Evolutionary conservation across 1,140 invertebrate species (phyloP), one percentile per base, ranked within the genome.

Genomic region (Micrasema minimum): DNA sequence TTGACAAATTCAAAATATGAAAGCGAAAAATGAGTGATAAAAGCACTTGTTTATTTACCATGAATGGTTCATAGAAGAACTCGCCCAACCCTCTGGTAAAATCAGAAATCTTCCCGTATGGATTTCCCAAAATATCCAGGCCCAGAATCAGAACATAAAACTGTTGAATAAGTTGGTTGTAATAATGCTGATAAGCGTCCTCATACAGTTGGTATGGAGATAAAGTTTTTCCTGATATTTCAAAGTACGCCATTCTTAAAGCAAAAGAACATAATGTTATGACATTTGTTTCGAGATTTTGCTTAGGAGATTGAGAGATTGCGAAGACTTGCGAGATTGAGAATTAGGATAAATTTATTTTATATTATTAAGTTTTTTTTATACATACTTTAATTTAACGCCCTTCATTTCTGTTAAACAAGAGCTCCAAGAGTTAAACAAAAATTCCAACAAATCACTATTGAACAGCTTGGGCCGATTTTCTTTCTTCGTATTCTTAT

Each of bases 111-210:
- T 91, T 82, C 57, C 92, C 91, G 79, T 93, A 95, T 2, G 95
- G 94, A 86, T 97, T 97, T 11, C 95, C 95, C 41, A 97, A 88
- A 1, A 97, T 93, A 78, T 96, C 95, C 20, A 96, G 83, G 0
- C 94, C 95, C 10, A 96, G 82, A 0, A 97, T 90, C 22, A 96
- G 83, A 4, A 96, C 93, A 78, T 97, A 95, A 79, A 96, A 90
- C 82, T 97, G 95, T 79, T 96, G 95, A 55, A 96, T 87, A 57
- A 93, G 87, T 82, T 96, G 89, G 14, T 88, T 86, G 62, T 86
- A 86, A 78, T 94, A 96, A 81, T 94, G 92, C 10, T 86, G 83
- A 20, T 86, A 88, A 41, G 92, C 86, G 71, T 91, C 87, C 9
- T 82, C 79, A 35, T 87, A 74, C 16, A 94, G 81, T 66, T 89